A percentile compares a stretch with the other conserved stretches of the same genome.
phyloP scores from a whole-genome alignment of 2,113 vertebrate genomes.

The Seriola rivoliana region DNA sequence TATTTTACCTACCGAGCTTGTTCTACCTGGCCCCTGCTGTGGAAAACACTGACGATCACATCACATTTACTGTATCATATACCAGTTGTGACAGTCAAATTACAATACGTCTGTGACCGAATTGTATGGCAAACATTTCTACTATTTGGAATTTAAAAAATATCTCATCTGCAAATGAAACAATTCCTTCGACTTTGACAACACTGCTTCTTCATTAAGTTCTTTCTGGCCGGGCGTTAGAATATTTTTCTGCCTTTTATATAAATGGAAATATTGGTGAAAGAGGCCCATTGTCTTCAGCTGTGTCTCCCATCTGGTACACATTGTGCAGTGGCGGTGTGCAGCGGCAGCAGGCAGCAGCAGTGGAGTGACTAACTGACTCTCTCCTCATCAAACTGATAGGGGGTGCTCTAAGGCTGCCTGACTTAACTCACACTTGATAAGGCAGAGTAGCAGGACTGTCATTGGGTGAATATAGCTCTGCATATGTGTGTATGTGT shows the following conservation, averaged over 20 bases:
- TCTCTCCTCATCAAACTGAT: conserved; percentile 79
- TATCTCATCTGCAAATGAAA: conserved; percentile 23
- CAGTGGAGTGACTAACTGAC: conserved; percentile 62
- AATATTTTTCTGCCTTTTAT: conserved; percentile 50
- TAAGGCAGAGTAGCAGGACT: conserved; percentile 67
- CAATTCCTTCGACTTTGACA: conserved; percentile 7
- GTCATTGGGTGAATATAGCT: conserved; percentile 54
- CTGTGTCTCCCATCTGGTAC: conserved; percentile 76
- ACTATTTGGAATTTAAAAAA: conserved; percentile 18
- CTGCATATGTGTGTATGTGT: conserved; percentile 22
- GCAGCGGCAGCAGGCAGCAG: conserved; percentile 46
- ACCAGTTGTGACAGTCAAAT: not conserved
- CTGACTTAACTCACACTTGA: conserved; percentile 69
- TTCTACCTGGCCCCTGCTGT: not conserved
- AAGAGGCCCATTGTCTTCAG: conserved; percentile 76
- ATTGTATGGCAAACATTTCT: conserved; percentile 12
- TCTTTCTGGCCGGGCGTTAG: conserved; percentile 19
- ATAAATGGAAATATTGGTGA: conserved; percentile 72
- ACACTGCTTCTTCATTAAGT: conserved; percentile 36
- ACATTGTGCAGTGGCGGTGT: conserved; percentile 71
- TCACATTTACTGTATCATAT: not conserved
- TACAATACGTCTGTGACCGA: not conserved
- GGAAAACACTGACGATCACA: not conserved
- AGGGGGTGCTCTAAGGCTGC: conserved; percentile 88
- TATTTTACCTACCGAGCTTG: conserved; percentile 21